Evolutionary conservation across 1,140 invertebrate species (phyloP).

Genomic region (Platorchestia sp.): DNA sequence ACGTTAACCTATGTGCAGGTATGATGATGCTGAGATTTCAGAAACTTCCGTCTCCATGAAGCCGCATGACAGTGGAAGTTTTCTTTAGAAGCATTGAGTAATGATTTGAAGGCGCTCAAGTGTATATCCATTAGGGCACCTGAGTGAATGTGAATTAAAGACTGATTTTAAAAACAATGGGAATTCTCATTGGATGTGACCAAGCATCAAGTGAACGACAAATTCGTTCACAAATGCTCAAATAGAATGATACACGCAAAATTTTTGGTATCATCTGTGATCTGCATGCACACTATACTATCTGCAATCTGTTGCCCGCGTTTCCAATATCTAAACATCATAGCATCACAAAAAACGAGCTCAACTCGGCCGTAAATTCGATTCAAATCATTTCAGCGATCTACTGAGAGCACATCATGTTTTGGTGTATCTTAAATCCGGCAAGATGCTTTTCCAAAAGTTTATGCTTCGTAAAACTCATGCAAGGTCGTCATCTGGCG

Average conservation of each 20-base stretch:
- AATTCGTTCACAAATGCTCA: not conserved
- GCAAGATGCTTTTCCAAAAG: not conserved
- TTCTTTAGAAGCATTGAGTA: not conserved
- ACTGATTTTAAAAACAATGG: not conserved
- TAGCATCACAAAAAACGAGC: not conserved
- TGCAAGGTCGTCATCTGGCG: not conserved
- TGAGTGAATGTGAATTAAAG: too few relatives aligned
- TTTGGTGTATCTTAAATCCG: not conserved
- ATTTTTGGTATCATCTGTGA: not conserved
- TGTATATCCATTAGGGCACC: too few relatives aligned
- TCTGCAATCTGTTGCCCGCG: not conserved
- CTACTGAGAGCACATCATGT: not conserved
- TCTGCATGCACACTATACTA: too few relatives aligned
- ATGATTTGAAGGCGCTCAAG: not conserved
- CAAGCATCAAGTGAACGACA: not conserved
- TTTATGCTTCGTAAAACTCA: not conserved
- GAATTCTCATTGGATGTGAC: not conserved
- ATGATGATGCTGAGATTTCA: too few relatives aligned
- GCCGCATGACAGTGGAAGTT: not conserved
- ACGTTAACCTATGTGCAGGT: too few relatives aligned
- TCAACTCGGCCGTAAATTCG: not conserved
- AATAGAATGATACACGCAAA: not conserved
- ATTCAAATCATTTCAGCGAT: not conserved
- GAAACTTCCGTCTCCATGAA: not conserved
- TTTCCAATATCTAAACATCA: not conserved